Evolutionary conservation across 2,888 invertebrate species (phyloP).

Genomic region (Agonum fuliginosum): DNA sequence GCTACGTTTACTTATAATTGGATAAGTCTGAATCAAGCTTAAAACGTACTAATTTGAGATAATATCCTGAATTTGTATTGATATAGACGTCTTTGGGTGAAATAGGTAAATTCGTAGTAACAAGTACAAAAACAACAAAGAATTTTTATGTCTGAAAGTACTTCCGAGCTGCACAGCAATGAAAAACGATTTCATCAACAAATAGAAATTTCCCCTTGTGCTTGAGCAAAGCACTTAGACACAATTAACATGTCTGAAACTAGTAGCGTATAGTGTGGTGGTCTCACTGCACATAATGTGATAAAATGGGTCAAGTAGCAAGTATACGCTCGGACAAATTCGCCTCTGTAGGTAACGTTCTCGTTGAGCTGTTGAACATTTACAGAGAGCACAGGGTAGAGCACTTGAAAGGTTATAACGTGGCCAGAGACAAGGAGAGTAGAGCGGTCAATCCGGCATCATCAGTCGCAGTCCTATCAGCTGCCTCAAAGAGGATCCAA

Average conservation of each 20-base stretch:
- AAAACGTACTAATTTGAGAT: too few species aligned
- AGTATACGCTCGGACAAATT: conserved; percentile 1
- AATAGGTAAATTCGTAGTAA: too few species aligned
- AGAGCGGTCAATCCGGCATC: conserved; percentile 45
- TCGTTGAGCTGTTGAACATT: too few species aligned
- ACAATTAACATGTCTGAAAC: background rate
- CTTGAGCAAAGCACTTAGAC: background rate
- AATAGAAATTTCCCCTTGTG: background rate
- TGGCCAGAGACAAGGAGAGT: background rate
- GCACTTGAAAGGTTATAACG: conserved; percentile 1
- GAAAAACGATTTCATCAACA: too few species aligned
- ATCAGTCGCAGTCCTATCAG: conserved; percentile 50
- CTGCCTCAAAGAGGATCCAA: conserved; percentile 47
- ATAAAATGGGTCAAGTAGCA: conserved; percentile 31
- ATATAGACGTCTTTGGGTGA: too few species aligned
- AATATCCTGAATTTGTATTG: too few species aligned
- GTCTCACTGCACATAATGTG: conserved; percentile 2
- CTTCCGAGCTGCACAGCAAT: too few species aligned
- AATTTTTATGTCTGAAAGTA: too few species aligned
- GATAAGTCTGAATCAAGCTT: too few species aligned
- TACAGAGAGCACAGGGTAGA: conserved; percentile 6
- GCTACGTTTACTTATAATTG: too few species aligned
- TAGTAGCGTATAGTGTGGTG: background rate
- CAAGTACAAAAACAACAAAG: too few species aligned
- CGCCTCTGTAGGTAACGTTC: conserved; percentile 31